Percentiles rank a stretch among this genome's conserved stretches.
phyloP scores from a whole-genome alignment of 2,888 invertebrate species.

The Clunio marinus region DNA sequence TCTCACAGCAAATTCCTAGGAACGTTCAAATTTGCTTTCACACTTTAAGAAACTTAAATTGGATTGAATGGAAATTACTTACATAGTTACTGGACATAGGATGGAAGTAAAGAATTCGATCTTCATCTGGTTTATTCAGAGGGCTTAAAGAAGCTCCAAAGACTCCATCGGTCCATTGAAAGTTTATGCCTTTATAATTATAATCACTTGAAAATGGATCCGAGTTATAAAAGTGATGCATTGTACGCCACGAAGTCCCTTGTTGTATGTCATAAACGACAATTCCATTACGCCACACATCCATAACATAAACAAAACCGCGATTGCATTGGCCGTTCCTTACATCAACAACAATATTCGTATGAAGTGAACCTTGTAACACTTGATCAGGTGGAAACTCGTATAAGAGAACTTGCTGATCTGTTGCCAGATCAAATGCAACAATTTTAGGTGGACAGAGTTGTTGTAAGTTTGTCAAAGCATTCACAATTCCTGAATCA shows the following conservation, averaged over 20 bases:
- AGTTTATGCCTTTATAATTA: conserved; percentile 68
- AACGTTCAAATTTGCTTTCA: background rate
- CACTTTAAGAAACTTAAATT: background rate
- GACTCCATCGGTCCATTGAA: conserved; percentile 78
- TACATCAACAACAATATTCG: conserved; percentile 56
- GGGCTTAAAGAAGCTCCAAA: conserved; percentile 71
- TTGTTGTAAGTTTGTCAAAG: conserved; percentile 62
- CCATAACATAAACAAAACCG: conserved; percentile 60
- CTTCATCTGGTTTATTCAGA: conserved; percentile 48
- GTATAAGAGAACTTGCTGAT: conserved; percentile 60
- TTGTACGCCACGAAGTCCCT: conserved; percentile 48
- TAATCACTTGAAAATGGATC: conserved; percentile 61
- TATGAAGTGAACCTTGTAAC: conserved; percentile 61
- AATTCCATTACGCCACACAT: conserved; percentile 60
- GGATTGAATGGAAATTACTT: conserved; percentile 24
- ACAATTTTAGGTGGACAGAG: conserved; percentile 69
- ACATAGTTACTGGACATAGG: conserved; percentile 72
- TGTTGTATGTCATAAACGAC: conserved; percentile 48
- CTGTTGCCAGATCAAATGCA: conserved; percentile 66
- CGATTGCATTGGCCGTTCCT: conserved; percentile 55
- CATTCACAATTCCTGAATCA: conserved; percentile 72
- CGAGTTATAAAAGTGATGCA: conserved; percentile 48
- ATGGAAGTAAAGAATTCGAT: conserved; percentile 70
- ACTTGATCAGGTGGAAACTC: conserved; percentile 61
- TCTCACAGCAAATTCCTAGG: conserved; percentile 65